Evolutionary conservation across 2,113 vertebrate genomes (phyloP).

Genomic region (Alectura lathami): DNA sequence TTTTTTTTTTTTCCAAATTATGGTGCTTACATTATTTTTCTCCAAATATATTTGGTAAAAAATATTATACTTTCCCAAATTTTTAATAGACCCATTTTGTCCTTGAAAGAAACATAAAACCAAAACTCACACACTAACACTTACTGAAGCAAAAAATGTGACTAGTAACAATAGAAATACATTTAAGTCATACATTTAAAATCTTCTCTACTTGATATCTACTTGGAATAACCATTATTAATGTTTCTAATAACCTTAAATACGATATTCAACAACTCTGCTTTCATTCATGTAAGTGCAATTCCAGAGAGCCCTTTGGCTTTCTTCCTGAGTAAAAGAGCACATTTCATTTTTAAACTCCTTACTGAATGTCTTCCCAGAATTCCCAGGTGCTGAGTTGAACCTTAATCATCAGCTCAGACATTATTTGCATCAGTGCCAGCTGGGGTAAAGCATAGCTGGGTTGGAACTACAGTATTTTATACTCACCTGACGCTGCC

Average conservation of each 20-base stretch:
- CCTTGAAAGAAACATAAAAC: background rate
- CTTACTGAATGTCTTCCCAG: background rate
- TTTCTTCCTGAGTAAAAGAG: background rate
- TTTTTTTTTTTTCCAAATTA: background rate
- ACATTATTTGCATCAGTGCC: background rate
- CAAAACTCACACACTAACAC: background rate
- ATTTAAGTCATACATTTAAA: background rate
- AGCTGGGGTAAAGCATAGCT: background rate
- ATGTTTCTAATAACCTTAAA: background rate
- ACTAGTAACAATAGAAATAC: background rate
- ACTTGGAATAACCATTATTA: background rate
- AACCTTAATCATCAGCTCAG: background rate
- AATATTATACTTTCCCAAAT: background rate
- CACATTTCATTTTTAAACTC: background rate
- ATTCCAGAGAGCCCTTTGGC: background rate
- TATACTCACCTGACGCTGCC: background rate
- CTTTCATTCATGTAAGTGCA: background rate
- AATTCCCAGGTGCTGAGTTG: background rate
- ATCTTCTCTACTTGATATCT: background rate
- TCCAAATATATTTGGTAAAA: background rate
- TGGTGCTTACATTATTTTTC: background rate
- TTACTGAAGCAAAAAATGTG: background rate
- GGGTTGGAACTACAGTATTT: background rate
- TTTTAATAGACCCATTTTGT: background rate
- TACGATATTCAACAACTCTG: background rate